phyloP scores from a whole-genome alignment of 1,140 invertebrate genomes.

The Drosophila paulistorum region DNA sequence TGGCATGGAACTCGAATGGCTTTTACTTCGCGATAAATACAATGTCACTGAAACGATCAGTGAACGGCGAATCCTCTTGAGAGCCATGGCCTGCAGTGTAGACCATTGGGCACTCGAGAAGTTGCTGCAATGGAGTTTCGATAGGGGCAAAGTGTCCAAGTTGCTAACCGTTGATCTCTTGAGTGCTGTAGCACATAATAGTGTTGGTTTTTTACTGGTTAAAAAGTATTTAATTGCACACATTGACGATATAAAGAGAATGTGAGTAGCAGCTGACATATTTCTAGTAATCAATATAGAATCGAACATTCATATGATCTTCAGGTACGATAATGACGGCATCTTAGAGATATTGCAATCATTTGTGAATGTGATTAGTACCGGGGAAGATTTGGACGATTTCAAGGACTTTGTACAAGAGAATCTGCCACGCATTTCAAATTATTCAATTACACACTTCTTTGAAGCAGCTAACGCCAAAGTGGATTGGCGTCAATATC shows the following conservation, averaged over 20 bases:
- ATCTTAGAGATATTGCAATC: not conserved
- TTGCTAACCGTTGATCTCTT: not conserved
- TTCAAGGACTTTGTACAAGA: not conserved
- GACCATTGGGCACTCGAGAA: slow-evolving; percentile 89
- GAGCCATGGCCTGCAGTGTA: slow-evolving; percentile 87
- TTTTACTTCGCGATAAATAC: slow-evolving; percentile 90
- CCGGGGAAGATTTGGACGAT: not conserved
- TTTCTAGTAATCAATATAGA: too few relatives aligned
- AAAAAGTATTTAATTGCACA: slow-evolving; percentile 2
- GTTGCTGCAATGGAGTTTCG: slow-evolving; percentile 86
- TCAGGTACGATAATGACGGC: not conserved
- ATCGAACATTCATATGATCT: not conserved
- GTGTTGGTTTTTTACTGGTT: slow-evolving; percentile 8
- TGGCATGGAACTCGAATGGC: slow-evolving; percentile 89
- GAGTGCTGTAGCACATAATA: not conserved
- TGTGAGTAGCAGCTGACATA: slow-evolving; percentile 8
- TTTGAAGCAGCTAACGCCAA: not conserved
- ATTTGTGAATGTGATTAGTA: not conserved
- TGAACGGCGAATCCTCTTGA: slow-evolving; percentile 87
- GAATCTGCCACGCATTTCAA: not conserved
- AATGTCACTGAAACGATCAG: slow-evolving; percentile 86
- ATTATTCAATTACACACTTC: not conserved
- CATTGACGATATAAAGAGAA: not conserved
- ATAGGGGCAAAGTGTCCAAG: slow-evolving; percentile 33
- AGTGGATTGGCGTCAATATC: slow-evolving; percentile 10